Evolutionary conservation across 92 coral and sea anemone species (phyloP), one percentile per base, ranked within the genome.

Genomic region (Palythoa caribaeorum): DNA sequence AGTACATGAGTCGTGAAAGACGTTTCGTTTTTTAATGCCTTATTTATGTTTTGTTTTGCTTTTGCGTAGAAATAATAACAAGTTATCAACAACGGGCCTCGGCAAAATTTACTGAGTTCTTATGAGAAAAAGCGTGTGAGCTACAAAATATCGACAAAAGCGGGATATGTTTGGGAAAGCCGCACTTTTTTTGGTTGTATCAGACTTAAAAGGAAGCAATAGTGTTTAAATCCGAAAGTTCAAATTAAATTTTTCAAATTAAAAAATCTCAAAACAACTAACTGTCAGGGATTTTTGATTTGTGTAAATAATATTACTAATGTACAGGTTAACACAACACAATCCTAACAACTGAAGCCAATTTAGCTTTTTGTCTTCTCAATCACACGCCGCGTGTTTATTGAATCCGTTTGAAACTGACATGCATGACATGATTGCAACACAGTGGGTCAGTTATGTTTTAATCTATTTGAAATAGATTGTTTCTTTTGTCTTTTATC

Each of bases 221-320:
- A 28, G n/a, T 14, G 8, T 7, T 38, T 78, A 6, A 54, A 78
- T 20, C 38, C 3, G 20, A 75, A 15, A 15, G 35, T 28, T 50
- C 57, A 7, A 40, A 60, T 14, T 28, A 65, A 15, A 20, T 1
- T 36, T 75, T 47, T 75, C 14, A 21, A n/a, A 28, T 47, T 50
- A 40, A 1, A 40, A 15, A 77, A 3, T 40, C 28, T 36, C 13
- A 70, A 39, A 51, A 35, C 9, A 44, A 47, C 39, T 60, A 44
- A 47, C 39, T 60, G 73, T 44, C 63, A 47, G 51, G 38, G 3
- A 37, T 75, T 74, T 21, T 55, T 35, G 47, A 9, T 66, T 83
- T 78, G 77, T 76, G 87, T 84, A 88, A 76, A 84, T 53, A 88
- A 57, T 9, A 72, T 50, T 80, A 62, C 40, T 80, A 65, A 63